Percentiles rank a stretch among this genome's conserved stretches.
These are phyloP conservation scores for Odontocolon sp. DNA, from an alignment of 2,888 invertebrate species.

Conservation along the genomic window DNA sequence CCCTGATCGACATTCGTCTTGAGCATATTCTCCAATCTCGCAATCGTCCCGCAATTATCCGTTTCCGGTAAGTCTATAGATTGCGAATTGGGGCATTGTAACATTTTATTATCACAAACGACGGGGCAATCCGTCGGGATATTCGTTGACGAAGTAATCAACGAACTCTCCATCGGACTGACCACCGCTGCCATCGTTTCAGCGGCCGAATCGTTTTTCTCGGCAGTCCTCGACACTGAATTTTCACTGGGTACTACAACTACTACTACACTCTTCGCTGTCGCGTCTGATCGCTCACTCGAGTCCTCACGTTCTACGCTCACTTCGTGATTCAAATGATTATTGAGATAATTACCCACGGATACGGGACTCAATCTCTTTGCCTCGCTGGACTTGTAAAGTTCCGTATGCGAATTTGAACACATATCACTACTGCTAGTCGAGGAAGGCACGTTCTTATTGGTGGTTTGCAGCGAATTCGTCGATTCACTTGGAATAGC, in stretches of 20 bases:
- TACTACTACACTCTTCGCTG: conserved; percentile 30
- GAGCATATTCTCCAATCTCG: conserved; percentile 25
- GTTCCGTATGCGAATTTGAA: conserved; percentile 78
- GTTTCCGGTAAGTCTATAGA: conserved; percentile 65
- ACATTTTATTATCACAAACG: conserved; percentile 70
- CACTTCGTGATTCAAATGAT: conserved; percentile 70
- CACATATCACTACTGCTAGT: conserved; percentile 79
- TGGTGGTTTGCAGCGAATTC: conserved; percentile 81
- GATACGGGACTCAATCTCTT: conserved; percentile 73
- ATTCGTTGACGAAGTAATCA: conserved; percentile 56
- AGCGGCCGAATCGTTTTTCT: conserved; percentile 47
- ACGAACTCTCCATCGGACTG: conserved; percentile 62
- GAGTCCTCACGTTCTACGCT: conserved; percentile 61
- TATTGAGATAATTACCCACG: conserved; percentile 72
- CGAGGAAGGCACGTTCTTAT: conserved; percentile 81
- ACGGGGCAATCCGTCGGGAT: conserved; percentile 48
- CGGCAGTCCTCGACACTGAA: conserved; percentile 1
- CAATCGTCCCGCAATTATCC: conserved; percentile 57
- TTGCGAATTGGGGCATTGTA: conserved; percentile 71
- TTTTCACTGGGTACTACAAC: conserved; percentile 60
- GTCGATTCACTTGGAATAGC: conserved; percentile 60
- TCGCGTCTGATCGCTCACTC: conserved; percentile 57
- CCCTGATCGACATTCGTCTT: neutral
- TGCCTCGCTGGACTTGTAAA: conserved; percentile 73
- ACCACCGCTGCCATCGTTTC: conserved; percentile 27